Conservation (phyloP, 2,797 vertebrate species). For the Podarcis lilfordi region DNA sequence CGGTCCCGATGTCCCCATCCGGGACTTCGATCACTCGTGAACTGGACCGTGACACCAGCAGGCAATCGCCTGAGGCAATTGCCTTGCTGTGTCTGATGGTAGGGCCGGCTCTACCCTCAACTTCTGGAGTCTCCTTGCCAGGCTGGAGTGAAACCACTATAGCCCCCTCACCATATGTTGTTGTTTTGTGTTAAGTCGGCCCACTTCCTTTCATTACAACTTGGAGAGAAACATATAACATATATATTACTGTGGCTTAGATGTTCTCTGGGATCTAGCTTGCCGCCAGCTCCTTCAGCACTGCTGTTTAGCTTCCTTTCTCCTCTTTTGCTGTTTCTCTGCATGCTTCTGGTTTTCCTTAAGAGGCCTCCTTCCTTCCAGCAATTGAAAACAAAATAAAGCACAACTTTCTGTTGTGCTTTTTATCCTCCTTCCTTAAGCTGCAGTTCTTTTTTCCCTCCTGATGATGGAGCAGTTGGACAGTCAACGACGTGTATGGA, state of each 20-base stretch:
- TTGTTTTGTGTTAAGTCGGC: neutral
- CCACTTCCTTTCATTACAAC: slow-evolving; percentile 54
- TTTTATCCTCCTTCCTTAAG: slow-evolving; percentile 46
- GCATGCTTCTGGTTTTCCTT: slow-evolving; percentile 50
- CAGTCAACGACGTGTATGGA: accelerated
- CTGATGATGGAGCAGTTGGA: neutral
- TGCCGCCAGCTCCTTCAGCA: neutral
- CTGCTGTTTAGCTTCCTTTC: neutral
- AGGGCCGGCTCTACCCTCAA: too few species aligned
- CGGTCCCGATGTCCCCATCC: too few species aligned
- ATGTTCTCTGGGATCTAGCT: neutral
- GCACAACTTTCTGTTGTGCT: neutral
- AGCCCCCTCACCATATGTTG: too few species aligned
- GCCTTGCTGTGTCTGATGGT: too few species aligned
- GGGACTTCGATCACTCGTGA: too few species aligned
- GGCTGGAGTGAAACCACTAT: neutral
- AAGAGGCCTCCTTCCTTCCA: slow-evolving; percentile 34
- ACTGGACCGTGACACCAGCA: too few species aligned
- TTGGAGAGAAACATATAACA: neutral
- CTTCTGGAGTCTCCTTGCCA: neutral
- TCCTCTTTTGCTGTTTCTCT: slow-evolving; percentile 38
- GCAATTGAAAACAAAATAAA: slow-evolving; percentile 53
- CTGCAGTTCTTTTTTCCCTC: slow-evolving; percentile 11
- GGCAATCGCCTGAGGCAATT: too few species aligned
- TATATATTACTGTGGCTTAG: too few species aligned